Conservation (phyloP, 2,888 invertebrate genomes). For the Ctena decussata region DNA sequence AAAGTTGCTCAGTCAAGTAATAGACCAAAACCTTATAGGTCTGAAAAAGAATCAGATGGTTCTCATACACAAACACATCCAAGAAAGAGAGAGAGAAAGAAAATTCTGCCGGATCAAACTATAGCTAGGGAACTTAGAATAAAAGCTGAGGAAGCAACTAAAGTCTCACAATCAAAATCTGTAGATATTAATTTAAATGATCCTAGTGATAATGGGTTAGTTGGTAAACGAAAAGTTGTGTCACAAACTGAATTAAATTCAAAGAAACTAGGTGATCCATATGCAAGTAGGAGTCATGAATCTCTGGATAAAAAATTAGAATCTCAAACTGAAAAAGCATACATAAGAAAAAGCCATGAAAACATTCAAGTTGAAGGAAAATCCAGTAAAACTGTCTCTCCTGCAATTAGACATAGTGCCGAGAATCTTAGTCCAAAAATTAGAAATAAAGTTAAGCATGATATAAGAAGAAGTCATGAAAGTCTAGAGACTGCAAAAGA, state of each 20-base stretch:
- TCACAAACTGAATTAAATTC: slow-evolving; percentile 24
- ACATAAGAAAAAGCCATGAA: neutral
- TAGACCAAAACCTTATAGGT: slow-evolving; percentile 17
- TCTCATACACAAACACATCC: neutral
- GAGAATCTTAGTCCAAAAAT: neutral
- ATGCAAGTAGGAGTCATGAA: neutral
- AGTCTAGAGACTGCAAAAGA: neutral
- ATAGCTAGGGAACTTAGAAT: neutral
- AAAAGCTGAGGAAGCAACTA: slow-evolving; percentile 2
- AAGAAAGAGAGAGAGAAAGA: neutral
- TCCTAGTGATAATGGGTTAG: neutral
- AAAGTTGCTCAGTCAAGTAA: slow-evolving; percentile 22
- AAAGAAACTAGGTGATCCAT: neutral
- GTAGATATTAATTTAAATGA: slow-evolving; percentile 35
- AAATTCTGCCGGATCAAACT: neutral
- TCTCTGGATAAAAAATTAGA: neutral
- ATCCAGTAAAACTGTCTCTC: neutral
- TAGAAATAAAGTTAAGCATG: neutral
- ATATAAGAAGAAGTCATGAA: slow-evolving; percentile 8
- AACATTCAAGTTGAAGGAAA: neutral
- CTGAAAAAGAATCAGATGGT: neutral
- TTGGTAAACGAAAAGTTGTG: slow-evolving; percentile 17
- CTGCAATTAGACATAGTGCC: neutral
- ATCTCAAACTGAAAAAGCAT: neutral
- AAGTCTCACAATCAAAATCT: slow-evolving; percentile 34